Evolutionary conservation across 2,113 vertebrate genomes (phyloP), one percentile per base, ranked within the genome.

Genomic region (Brachypteracias leptosomus): DNA sequence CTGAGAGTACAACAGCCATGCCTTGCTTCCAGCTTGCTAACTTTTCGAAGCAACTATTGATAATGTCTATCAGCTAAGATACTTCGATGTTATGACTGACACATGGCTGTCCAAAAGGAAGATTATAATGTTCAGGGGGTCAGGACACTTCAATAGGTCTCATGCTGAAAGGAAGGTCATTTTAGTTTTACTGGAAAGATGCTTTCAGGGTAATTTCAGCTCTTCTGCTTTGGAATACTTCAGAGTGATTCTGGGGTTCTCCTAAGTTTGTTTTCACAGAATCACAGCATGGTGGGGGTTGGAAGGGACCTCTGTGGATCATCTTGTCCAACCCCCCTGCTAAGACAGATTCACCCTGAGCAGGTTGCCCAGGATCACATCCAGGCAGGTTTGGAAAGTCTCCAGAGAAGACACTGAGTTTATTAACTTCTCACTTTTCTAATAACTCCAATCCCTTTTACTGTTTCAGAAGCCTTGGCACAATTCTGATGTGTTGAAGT

Each of bases 401-500:
- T 57, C 55, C 31, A n/a, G 55, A 57, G 19, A 84, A 54, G 83
- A 70, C 79, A 90, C 62, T 28, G 54, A n/a, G 42, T 77, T 90
- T 94, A 75, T 93, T 92, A 79, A 72, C 54, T 94, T 81, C 66
- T 35, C 59, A 13, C 24, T 85, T 86, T 90, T 66, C 62, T 91
- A 61, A 61, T 89, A 87, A 75, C n/a, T 92, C 73, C 38, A 62
- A 15, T 92, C 28, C 38, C 57, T 77, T 75, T 82, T 63, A 46
- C 72, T 82, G 76, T 86, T 95, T 85, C 61, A 46, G 70, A 65
- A 90, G 61, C 49, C 61, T 88, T 96, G 95, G 92, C 92, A 94
- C 88, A 68, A 18, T 84, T 94, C 57, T 40, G 83, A 11, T 78
- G 65, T 96, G 88, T 93, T 97, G 84, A 80, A 88, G 93, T 93